phyloP scores from a whole-genome alignment of 2,888 invertebrate species.

The Notodonta ziczac region DNA sequence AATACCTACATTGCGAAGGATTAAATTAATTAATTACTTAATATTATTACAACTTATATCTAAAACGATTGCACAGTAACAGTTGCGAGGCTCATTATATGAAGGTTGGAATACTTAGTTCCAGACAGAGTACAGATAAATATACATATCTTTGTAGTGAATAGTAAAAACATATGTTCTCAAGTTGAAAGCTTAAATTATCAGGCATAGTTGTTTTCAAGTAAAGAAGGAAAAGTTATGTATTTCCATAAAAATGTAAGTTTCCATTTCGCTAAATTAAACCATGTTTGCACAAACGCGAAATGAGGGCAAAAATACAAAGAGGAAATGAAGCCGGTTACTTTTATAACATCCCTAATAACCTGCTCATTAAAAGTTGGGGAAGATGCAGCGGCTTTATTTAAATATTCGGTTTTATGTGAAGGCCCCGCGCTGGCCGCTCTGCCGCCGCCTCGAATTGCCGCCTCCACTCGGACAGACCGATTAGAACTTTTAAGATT shows the following conservation, averaged over 20 bases:
- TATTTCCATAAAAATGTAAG: no score
- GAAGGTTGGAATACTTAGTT: no score
- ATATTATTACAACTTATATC: no score
- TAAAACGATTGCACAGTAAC: no score
- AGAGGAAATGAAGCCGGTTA: constrained; percentile 25
- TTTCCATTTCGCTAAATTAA: not conserved
- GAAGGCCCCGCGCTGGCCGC: constrained; percentile 16
- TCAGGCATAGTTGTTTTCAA: no score
- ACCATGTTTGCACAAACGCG: constrained; percentile 7
- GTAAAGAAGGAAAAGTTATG: no score
- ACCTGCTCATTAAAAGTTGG: constrained; percentile 48
- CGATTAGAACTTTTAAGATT: constrained; percentile 74
- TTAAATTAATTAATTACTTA: not conserved
- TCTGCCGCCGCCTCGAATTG: constrained; percentile 37
- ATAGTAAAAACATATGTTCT: no score
- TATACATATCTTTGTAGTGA: no score
- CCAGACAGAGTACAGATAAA: no score
- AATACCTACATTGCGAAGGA: not conserved
- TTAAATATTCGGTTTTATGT: constrained; percentile 41
- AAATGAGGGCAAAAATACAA: constrained; percentile 24
- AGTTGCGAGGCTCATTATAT: no score
- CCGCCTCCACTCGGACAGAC: constrained; percentile 50
- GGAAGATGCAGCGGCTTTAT: constrained; percentile 27
- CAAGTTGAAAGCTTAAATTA: no score
- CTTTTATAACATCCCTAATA: constrained; percentile 34